Evolutionary conservation across 2,888 invertebrate genomes (phyloP).

Genomic region (Rhingia rostrata): DNA sequence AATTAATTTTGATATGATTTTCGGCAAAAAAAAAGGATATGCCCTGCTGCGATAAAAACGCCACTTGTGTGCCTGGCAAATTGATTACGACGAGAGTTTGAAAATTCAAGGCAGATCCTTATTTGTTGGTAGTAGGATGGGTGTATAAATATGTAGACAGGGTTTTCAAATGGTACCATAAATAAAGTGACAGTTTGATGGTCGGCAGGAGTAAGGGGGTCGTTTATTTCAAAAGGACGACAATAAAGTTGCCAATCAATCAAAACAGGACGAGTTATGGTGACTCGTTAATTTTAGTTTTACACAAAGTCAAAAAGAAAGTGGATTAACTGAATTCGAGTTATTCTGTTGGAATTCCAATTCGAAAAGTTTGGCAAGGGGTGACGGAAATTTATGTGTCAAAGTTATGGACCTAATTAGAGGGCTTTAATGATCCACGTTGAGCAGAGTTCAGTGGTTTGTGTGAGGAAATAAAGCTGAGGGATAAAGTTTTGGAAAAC

Average conservation of each 20-base stretch:
- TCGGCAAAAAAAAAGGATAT: conserved; percentile 27
- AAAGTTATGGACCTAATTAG: background rate
- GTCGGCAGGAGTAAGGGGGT: background rate
- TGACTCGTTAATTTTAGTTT: conserved; percentile 46
- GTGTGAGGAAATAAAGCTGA: too few species aligned
- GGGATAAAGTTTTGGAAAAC: too few species aligned
- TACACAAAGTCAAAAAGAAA: background rate
- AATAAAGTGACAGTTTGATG: conserved; percentile 57
- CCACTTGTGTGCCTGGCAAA: conserved; percentile 45
- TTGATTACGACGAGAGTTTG: conserved; percentile 48
- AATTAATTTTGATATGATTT: conserved; percentile 73
- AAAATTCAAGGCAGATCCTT: conserved; percentile 1
- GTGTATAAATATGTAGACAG: conserved; percentile 29
- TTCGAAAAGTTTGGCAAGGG: background rate
- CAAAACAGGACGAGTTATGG: conserved; percentile 67
- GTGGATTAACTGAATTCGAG: conserved; percentile 15
- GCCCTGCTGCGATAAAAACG: conserved; percentile 30
- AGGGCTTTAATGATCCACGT: background rate
- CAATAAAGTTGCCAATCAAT: conserved; percentile 65
- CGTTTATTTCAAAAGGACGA: conserved; percentile 48
- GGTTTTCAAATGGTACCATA: conserved; percentile 44
- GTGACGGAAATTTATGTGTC: background rate
- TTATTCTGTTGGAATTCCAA: conserved; percentile 22
- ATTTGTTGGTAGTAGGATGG: conserved; percentile 1
- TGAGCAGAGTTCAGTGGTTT: too few species aligned